Evolutionary conservation across 2,888 invertebrate species (phyloP).

Genomic region (Philereme vetulata): DNA sequence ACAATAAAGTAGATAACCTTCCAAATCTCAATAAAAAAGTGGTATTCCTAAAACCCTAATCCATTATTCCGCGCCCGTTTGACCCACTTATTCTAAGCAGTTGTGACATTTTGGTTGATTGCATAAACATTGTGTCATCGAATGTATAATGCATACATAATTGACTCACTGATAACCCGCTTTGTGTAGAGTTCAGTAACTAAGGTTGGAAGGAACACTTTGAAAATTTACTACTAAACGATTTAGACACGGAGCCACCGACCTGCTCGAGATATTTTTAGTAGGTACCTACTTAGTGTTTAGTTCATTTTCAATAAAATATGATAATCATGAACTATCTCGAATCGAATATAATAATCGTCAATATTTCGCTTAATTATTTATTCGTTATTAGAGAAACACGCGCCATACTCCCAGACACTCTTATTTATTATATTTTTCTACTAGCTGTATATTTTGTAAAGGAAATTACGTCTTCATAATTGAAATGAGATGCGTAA

Average conservation of each 20-base stretch:
- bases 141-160: slow-evolving; percentile 48
- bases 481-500: slow-evolving; percentile 24
- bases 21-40: slow-evolving; percentile 12
- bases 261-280: no score
- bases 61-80: slow-evolving; percentile 42
- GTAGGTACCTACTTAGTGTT: background rate
- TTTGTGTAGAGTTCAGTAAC: slow-evolving; percentile 31
- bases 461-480: slow-evolving; percentile 2
- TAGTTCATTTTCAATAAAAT: no score
- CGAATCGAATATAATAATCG: no score
- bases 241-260: background rate
- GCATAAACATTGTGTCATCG: slow-evolving; percentile 45
- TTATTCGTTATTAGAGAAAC: no score
- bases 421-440: background rate
- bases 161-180: slow-evolving; percentile 37
- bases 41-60: slow-evolving; percentile 23
- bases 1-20: slow-evolving; percentile 14
- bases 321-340: no score
- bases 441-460: slow-evolving; percentile 6
- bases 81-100: slow-evolving; percentile 49
- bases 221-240: background rate
- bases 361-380: no score
- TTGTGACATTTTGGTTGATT: slow-evolving; percentile 58
- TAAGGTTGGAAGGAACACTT: background rate
- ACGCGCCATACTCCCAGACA: no score